phyloP scores from a whole-genome alignment of 2,888 invertebrate species.

The Stenurella melanura region DNA sequence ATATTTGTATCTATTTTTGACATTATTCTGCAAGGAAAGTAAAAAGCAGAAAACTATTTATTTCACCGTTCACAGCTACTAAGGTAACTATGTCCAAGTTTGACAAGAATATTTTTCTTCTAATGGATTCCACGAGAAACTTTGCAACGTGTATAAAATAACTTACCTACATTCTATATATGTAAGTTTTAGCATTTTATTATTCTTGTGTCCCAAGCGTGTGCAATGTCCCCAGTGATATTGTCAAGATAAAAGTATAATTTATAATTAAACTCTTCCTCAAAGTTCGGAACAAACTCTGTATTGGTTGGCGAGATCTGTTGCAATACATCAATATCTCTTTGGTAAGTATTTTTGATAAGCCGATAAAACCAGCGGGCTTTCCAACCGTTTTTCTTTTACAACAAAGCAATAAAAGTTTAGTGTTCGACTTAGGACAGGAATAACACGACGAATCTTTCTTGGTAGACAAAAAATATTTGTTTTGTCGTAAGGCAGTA shows the following conservation, averaged over 20 bases:
- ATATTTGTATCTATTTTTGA: too few relatives aligned
- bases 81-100: not conserved
- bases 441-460: not conserved
- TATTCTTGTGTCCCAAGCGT: not conserved
- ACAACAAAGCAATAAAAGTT: not conserved
- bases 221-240: not conserved
- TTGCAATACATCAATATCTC: not conserved
- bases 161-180: conserved; percentile 4
- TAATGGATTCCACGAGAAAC: not conserved
- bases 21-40: too few relatives aligned
- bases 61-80: not conserved
- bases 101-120: not conserved
- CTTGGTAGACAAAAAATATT: not conserved
- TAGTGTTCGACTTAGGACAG: not conserved
- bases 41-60: not conserved
- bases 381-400: not conserved
- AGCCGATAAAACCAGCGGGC: not conserved
- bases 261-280: not conserved
- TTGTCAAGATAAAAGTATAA: not conserved
- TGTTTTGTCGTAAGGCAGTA: too few relatives aligned
- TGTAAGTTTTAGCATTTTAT: not conserved
- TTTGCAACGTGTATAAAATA: not conserved
- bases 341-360: not conserved
- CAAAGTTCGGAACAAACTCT: not conserved
- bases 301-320: not conserved